Conservation (phyloP, 37 sponge, comb jelly and placozoan genomes). For the Amphimedon queenslandica region DNA sequence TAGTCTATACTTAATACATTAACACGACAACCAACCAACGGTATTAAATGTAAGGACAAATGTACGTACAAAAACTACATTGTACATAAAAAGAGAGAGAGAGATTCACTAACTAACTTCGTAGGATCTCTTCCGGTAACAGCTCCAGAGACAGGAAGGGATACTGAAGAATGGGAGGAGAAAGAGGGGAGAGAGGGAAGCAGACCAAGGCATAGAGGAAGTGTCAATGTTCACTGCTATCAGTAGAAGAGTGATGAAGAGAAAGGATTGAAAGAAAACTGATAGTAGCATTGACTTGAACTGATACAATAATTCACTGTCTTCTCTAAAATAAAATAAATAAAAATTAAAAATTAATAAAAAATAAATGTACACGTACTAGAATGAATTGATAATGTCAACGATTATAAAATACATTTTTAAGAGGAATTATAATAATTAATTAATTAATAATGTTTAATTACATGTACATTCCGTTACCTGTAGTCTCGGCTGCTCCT, state of each 20-base stretch:
- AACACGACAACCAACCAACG: constrained; percentile 33
- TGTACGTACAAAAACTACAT: not conserved
- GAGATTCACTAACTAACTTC: constrained; percentile 41
- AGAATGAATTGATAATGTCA: no score
- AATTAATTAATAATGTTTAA: not conserved
- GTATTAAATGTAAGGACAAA: not conserved
- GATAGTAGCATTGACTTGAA: constrained; percentile 43
- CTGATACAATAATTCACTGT: constrained; percentile 31
- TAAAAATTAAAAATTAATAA: no score
- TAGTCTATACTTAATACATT: not conserved
- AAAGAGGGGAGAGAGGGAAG: constrained; percentile 61
- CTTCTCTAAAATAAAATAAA: constrained; percentile 25
- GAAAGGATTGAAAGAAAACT: constrained; percentile 28
- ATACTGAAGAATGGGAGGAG: constrained; percentile 23
- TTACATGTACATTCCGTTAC: constrained; percentile 4
- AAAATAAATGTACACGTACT: no score
- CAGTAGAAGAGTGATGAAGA: constrained; percentile 55
- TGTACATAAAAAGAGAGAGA: not conserved
- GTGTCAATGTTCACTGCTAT: constrained; percentile 53
- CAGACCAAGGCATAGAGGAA: constrained; percentile 43
- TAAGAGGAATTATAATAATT: constrained; percentile 27
- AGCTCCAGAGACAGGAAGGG: constrained; percentile 27
- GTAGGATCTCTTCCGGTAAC: constrained; percentile 41
- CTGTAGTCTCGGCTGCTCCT: constrained; percentile 41
- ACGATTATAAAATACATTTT: no score